Conservation (phyloP, 2,797 vertebrate species). For the Philypnodon macrostomus region DNA sequence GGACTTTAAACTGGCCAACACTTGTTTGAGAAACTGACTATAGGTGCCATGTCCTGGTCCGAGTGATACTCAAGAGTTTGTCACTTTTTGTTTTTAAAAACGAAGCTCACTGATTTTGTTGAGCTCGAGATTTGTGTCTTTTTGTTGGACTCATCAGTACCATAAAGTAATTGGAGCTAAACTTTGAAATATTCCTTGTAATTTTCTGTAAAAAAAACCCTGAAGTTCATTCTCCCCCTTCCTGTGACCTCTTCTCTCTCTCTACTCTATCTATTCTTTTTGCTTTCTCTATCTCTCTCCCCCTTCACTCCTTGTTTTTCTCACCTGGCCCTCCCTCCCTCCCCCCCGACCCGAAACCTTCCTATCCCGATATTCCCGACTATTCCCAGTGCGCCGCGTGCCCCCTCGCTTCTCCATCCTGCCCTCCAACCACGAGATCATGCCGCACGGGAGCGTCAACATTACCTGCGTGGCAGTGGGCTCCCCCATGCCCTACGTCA, state of each 20-base stretch:
- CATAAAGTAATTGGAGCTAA: constrained; percentile 73
- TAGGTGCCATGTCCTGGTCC: constrained; percentile 73
- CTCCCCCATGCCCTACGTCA: constrained; percentile 96
- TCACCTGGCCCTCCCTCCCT: constrained; percentile 20
- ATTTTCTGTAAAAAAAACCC: constrained; percentile 77
- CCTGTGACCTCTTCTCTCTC: constrained; percentile 70
- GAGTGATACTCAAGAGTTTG: constrained; percentile 71
- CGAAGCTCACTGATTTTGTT: constrained; percentile 69
- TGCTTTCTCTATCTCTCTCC: constrained; percentile 15
- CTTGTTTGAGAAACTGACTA: constrained; percentile 62
- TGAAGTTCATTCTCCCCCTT: constrained; percentile 78
- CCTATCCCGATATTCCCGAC: constrained; percentile 70
- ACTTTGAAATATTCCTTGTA: constrained; percentile 78
- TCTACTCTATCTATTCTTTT: constrained; percentile 31
- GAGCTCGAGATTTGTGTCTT: constrained; percentile 75
- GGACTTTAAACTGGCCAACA: not conserved
- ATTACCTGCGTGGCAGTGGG: constrained; percentile 97
- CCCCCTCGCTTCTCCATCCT: constrained; percentile 94
- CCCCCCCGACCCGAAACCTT: constrained; percentile 41
- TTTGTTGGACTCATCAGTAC: constrained; percentile 73
- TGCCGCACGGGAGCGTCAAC: constrained; percentile 95
- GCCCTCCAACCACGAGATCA: constrained; percentile 94
- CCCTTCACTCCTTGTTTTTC: constrained; percentile 22
- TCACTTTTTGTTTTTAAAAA: constrained; percentile 72
- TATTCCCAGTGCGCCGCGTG: constrained; percentile 92